Base-by-base conservation (phyloP, 2,888 invertebrate genomes). In the Epinotia ramella region DNA sequence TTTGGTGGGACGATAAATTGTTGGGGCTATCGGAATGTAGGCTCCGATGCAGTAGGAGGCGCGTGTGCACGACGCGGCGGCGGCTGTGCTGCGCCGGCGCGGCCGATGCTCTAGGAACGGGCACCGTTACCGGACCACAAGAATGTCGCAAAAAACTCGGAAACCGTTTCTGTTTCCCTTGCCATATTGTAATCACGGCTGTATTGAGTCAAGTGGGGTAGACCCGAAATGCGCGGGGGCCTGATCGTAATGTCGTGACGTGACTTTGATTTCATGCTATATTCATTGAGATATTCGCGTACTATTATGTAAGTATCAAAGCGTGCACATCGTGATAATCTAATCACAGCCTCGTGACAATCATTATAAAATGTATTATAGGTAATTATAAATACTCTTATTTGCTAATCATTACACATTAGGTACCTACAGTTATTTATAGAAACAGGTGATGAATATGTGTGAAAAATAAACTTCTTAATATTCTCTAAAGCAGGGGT, bases 91-190 rank as follows among this genome's bases (percentile, higher is more conserved):
- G 79, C 77, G 82, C 73, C 80, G 78, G 81, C 78, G 79, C 77
- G 77, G 78, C 71, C 78, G 75, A 60, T 69, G 81, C 81, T 86
- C 84, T 88, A 84, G 86, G 84, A 88, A 86, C 84, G 82, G 81
- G 84, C 87, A 92, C 92, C 91, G 93, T 93, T 92, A 90, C 82
- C 83, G 84, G 84, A 89, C 87, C 87, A 90, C 90, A 89, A 90
- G 89, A 91, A 89, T 89, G 86, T 85, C 87, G 87, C 89, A 88
- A 90, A 91, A 90, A 92, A 91, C 81, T 84, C 84, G 82, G 84
- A 88, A 89, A 89, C 90, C 90, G 90, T 92, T 91, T 91, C 89
- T 91, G 88, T 91, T 91, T 91, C 88, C 91, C 89, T 91, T 88
- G 88, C 87, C 87, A 88, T 89, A 91, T 69, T 60, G 69, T 69